Conservation (phyloP, 2,113 vertebrate species). For the Cynoglossus semilaevis region DNA sequence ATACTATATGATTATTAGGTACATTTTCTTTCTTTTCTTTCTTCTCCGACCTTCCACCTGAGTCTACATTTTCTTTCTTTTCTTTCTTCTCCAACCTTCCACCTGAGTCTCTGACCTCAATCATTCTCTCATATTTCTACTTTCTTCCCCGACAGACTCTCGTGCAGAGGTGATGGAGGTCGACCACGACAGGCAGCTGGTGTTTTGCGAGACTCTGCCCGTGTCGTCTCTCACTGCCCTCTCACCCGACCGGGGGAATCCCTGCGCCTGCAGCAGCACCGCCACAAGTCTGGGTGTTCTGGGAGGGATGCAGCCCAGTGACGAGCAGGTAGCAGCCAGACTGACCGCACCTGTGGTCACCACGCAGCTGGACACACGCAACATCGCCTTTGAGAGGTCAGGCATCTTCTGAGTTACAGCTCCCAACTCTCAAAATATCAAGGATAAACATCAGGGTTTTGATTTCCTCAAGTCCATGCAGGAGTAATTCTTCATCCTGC, state of each 20-base stretch:
- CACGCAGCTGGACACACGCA: conserved; percentile 95
- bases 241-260: conserved; percentile 50
- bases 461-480: too few relatives aligned
- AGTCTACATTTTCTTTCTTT: too few relatives aligned
- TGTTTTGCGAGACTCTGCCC: conserved; percentile 89
- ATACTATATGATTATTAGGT: too few relatives aligned
- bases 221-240: conserved; percentile 77
- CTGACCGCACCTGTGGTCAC: conserved; percentile 90
- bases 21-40: too few relatives aligned
- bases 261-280: conserved; percentile 54
- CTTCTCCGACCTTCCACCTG: too few relatives aligned
- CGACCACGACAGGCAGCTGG: conserved; percentile 92
- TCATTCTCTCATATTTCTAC: not conserved
- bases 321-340: conserved; percentile 92
- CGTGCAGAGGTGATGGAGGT: conserved; percentile 97
- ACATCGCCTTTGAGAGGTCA: conserved; percentile 97
- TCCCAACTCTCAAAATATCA: too few relatives aligned
- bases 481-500: too few relatives aligned
- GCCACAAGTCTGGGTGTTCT: conserved; percentile 77
- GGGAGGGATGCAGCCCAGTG: conserved; percentile 87
- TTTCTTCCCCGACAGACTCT: conserved; percentile 75
- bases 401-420: conserved; percentile 20
- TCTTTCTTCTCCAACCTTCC: too few relatives aligned
- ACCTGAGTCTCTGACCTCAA: too few relatives aligned
- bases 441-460: conserved; percentile 5